Percentiles rank a stretch among this genome's conserved stretches.
phyloP scores from a whole-genome alignment of 2,113 vertebrate genomes.

The Oriolus oriolus region DNA sequence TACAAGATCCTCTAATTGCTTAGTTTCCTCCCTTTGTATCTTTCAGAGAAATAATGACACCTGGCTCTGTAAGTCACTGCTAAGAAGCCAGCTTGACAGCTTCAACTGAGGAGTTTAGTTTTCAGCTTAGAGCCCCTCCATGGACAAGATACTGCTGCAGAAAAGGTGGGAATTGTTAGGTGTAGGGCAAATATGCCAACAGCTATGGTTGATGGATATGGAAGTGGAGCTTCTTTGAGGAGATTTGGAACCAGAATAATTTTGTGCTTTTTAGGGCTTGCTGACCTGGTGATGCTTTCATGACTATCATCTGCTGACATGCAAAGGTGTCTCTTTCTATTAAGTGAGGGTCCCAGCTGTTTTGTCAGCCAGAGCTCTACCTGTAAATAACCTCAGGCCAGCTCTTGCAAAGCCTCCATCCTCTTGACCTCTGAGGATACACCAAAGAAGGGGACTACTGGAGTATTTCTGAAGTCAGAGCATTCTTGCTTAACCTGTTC shows the following conservation, averaged over 20 bases:
- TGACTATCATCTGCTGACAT: neutral
- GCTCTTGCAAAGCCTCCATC: neutral
- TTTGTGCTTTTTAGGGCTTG: neutral
- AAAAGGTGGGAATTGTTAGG: neutral
- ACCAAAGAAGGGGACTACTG: neutral
- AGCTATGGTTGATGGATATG: neutral
- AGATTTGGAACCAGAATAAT: neutral
- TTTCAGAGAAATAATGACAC: neutral
- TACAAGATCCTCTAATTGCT: neutral
- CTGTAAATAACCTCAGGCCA: neutral
- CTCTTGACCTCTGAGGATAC: neutral
- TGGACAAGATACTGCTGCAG: neutral
- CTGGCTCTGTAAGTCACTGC: neutral
- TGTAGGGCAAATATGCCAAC: neutral
- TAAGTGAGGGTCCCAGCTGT: neutral
- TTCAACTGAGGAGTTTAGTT: neutral
- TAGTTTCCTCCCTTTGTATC: neutral
- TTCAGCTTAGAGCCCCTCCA: neutral
- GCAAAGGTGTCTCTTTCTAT: neutral
- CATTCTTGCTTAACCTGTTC: neutral
- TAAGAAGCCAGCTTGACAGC: neutral
- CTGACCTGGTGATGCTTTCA: neutral
- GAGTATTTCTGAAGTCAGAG: neutral
- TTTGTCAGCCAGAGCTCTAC: neutral
- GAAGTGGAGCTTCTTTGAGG: neutral